Conservation (phyloP, 64 coral and sea anemone genomes). For the Pachyseris speciosa region DNA sequence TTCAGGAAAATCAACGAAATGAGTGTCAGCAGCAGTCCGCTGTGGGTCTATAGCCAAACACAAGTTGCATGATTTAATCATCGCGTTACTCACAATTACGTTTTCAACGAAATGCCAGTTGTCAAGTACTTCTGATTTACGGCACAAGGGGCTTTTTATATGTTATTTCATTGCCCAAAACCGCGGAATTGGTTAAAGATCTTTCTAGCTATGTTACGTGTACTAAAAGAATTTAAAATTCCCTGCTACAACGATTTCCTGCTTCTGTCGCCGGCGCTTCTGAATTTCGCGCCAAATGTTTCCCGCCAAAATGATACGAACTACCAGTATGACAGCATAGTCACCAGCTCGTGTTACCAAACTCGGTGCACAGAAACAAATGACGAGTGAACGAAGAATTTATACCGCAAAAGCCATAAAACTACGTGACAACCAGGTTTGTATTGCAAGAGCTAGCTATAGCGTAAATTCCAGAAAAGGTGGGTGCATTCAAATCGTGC, state of each 20-base stretch:
- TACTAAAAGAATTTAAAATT: not conserved
- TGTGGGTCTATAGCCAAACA: not conserved
- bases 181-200: not conserved
- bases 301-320: constrained; percentile 10
- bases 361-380: not conserved
- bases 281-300: constrained; percentile 12
- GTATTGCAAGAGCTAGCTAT: not conserved
- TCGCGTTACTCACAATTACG: not conserved
- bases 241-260: not conserved
- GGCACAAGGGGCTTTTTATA: not conserved
- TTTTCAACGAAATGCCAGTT: not conserved
- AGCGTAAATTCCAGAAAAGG: not conserved
- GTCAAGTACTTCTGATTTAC: constrained; percentile 27
- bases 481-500: no score
- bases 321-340: not conserved
- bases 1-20: not conserved
- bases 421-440: not conserved
- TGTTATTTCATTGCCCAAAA: not conserved
- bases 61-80: not conserved
- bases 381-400: not conserved
- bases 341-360: not conserved
- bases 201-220: not conserved
- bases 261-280: not conserved
- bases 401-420: not conserved
- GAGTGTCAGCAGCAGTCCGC: not conserved